Evolutionary conservation across 2,797 vertebrate species (phyloP).

Genomic region (Bovichtus variegatus): DNA sequence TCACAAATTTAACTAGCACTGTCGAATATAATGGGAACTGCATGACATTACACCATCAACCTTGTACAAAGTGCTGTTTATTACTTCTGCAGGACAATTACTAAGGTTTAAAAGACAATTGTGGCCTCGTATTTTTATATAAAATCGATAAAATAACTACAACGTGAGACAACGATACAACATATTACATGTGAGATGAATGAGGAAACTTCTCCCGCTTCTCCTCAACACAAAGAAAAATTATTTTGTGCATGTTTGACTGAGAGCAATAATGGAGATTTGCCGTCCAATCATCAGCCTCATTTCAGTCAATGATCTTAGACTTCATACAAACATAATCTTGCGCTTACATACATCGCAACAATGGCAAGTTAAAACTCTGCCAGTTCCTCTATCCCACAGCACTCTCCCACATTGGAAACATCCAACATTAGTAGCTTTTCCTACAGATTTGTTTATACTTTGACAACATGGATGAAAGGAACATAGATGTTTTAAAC

Average conservation of each 20-base stretch:
- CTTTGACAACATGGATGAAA: neutral
- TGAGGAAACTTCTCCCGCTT: neutral
- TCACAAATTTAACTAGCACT: neutral
- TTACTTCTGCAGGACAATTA: neutral
- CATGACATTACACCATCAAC: neutral
- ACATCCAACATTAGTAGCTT: neutral
- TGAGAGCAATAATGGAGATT: slow-evolving; percentile 7
- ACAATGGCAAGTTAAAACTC: slow-evolving; percentile 27
- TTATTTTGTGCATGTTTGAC: slow-evolving; percentile 15
- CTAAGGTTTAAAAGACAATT: neutral
- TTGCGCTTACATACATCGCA: slow-evolving; percentile 36
- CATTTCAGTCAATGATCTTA: slow-evolving; percentile 30
- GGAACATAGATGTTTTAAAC: neutral
- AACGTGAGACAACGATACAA: neutral
- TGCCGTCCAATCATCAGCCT: neutral
- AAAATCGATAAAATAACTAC: neutral
- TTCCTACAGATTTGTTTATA: neutral
- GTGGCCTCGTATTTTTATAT: neutral
- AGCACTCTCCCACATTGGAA: neutral
- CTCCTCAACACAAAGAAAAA: neutral
- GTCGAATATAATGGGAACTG: neutral
- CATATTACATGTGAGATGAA: neutral
- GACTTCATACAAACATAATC: slow-evolving; percentile 41
- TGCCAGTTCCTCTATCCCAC: slow-evolving; percentile 5
- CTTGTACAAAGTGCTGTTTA: neutral